These are phyloP conservation scores for Crocuta crocuta DNA, from an alignment of 2,113 vertebrate genomes.

Conservation along the genomic window DNA sequence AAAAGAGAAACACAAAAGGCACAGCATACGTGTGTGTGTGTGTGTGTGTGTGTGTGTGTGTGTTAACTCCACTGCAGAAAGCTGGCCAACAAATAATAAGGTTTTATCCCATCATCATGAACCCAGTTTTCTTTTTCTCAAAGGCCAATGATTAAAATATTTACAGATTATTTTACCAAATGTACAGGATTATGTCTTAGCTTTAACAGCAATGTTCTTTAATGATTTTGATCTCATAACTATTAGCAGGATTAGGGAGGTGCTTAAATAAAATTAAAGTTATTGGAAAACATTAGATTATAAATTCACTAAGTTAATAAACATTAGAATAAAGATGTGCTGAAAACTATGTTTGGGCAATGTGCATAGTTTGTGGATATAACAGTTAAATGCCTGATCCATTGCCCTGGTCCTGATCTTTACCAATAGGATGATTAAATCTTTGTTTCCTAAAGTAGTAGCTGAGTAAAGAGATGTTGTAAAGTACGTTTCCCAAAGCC, in stretches of 20 bases:
- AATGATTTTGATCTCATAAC: neutral
- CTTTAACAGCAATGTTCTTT: neutral
- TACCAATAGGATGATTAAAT: neutral
- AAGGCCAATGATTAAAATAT: neutral
- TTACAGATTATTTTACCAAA: neutral
- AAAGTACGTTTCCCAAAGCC: neutral
- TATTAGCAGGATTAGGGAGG: neutral
- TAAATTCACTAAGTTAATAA: neutral
- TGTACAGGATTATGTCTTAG: neutral
- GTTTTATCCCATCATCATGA: neutral
- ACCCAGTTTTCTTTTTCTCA: neutral
- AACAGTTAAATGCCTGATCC: neutral
- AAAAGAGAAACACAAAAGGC: neutral
- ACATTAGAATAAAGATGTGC: neutral
- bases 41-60: too few species aligned
- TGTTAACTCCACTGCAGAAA: neutral
- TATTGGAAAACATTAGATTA: neutral
- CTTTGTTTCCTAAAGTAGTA: neutral
- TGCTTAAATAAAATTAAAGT: constrained; percentile 17
- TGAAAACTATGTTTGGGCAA: neutral
- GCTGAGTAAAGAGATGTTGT: neutral
- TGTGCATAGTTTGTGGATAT: neutral
- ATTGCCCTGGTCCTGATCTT: neutral
- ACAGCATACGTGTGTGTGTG: too few species aligned
- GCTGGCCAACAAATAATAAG: neutral